Evolutionary conservation across 2,888 invertebrate species (phyloP).

Genomic region (Lacanobia wlatinum): DNA sequence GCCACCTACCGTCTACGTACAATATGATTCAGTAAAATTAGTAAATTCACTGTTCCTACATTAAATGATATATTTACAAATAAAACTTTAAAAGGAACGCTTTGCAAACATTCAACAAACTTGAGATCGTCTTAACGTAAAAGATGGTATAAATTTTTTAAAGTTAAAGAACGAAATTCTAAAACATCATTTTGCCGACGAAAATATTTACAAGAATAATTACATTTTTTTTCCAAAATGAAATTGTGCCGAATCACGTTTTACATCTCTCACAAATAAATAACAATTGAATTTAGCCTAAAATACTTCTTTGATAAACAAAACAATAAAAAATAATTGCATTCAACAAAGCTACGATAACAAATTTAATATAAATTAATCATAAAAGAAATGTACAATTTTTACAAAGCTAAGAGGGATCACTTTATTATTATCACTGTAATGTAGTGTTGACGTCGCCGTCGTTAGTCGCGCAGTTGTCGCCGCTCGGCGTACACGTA

Average conservation of each 20-base stretch:
- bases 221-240: conserved; percentile 76
- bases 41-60: conserved; percentile 89
- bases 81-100: conserved; percentile 91
- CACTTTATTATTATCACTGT: conserved; percentile 87
- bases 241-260: conserved; percentile 87
- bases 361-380: conserved; percentile 91
- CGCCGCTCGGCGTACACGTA: conserved; percentile 66
- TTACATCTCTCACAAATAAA: conserved; percentile 89
- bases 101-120: conserved; percentile 91
- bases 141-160: conserved; percentile 88
- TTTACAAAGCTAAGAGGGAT: conserved; percentile 88
- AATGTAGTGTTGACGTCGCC: conserved; percentile 76
- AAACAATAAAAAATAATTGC: conserved; percentile 91
- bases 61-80: conserved; percentile 89
- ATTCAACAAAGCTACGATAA: conserved; percentile 91
- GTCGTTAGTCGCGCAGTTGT: conserved; percentile 72
- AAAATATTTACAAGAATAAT: conserved; percentile 86
- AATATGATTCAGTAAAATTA: conserved; percentile 85
- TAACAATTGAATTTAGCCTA: conserved; percentile 91
- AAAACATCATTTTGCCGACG: conserved; percentile 81
- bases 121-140: conserved; percentile 91
- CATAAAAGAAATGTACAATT: conserved; percentile 89
- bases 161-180: conserved; percentile 87
- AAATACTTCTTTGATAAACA: conserved; percentile 90
- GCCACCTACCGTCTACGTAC: conserved; percentile 78